These are phyloP conservation scores for Stegostoma tigrinum DNA, from an alignment of 2,113 vertebrate species.

Conservation along the genomic window DNA sequence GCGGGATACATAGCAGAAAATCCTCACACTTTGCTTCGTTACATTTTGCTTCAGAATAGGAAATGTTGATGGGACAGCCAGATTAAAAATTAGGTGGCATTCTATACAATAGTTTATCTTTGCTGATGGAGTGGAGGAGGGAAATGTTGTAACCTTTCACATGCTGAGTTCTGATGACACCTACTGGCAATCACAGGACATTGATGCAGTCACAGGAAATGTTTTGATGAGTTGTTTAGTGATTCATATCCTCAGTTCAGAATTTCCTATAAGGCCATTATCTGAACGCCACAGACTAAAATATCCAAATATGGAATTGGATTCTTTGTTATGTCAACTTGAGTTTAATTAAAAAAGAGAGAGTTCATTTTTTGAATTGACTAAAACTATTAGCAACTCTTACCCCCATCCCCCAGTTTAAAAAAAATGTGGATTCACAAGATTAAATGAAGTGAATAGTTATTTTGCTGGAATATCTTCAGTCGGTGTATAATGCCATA, in stretches of 20 bases:
- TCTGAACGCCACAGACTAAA: not conserved
- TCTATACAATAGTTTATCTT: not conserved
- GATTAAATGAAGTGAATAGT: not conserved
- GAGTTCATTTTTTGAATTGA: not conserved
- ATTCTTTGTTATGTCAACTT: not conserved
- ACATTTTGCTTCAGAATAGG: not conserved
- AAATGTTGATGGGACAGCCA: not conserved
- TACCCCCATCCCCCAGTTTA: not conserved
- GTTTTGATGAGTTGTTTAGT: not conserved
- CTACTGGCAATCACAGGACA: not conserved
- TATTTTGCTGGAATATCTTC: not conserved
- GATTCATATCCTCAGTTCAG: constrained; percentile 27
- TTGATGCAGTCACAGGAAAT: constrained; percentile 5
- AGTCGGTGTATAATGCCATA: not conserved
- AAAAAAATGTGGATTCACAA: not conserved
- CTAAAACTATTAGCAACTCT: not conserved
- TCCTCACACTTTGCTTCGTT: not conserved
- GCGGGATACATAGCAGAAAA: not conserved
- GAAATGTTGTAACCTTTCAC: not conserved
- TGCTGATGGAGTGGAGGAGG: not conserved
- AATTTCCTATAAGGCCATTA: not conserved
- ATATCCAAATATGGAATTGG: constrained; percentile 18
- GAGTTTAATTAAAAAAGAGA: not conserved
- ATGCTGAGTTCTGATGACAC: not conserved
- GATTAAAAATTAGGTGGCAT: not conserved